Percentiles rank a stretch among this genome's conserved stretches.
Evolutionary conservation across 2,888 invertebrate species (phyloP).

Genomic region (Pandemis cinnamomeana): DNA sequence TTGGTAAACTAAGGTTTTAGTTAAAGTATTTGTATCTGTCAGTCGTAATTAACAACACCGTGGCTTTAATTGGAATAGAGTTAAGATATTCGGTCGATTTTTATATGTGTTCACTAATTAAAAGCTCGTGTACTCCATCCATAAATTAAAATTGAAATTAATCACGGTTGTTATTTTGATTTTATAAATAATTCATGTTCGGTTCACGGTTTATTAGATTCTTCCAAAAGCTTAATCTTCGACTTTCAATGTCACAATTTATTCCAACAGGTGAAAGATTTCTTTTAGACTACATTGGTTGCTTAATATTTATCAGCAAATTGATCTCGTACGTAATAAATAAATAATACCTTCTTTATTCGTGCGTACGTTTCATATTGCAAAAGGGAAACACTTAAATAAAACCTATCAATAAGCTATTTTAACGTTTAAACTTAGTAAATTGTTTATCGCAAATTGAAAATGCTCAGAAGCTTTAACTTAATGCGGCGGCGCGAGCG

Average conservation of each 20-base stretch:
- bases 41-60: constrained; percentile 19
- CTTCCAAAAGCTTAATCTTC: neutral
- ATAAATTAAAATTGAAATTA: constrained; percentile 12
- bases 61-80: constrained; percentile 20
- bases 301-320: neutral
- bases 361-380: too few species aligned
- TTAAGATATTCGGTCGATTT: constrained; percentile 17
- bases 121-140: constrained; percentile 26
- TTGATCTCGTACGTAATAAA: too few species aligned
- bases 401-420: neutral
- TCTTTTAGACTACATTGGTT: neutral
- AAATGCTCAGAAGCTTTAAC: constrained; percentile 34
- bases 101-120: constrained; percentile 22
- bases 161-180: constrained; percentile 6
- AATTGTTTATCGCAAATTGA: constrained; percentile 4
- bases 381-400: too few species aligned
- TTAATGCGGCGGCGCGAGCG: constrained; percentile 44
- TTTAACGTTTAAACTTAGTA: neutral
- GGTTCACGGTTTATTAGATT: constrained; percentile 2
- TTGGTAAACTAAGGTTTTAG: constrained; percentile 3
- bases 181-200: constrained; percentile 28
- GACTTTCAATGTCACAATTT: neutral
- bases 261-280: neutral
- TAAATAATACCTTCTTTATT: neutral
- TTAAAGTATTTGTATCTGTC: constrained; percentile 18